phyloP scores from a whole-genome alignment of 2,888 invertebrate species.

The Heliconius erato region DNA sequence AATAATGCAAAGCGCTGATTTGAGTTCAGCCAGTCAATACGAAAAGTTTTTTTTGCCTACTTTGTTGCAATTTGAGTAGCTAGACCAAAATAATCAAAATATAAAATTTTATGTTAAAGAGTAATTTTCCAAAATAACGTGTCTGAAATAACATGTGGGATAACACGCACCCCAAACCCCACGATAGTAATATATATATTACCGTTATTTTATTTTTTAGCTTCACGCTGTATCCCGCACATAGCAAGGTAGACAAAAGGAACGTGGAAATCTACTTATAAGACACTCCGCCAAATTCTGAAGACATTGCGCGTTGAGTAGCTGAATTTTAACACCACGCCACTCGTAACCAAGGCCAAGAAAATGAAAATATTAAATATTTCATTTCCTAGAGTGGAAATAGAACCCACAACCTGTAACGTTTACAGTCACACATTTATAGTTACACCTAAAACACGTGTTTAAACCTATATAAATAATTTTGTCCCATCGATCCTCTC shows the following conservation, averaged over 20 bases:
- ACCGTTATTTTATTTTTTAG: neutral
- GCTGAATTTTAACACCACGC: conserved; percentile 7
- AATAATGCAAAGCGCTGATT: neutral
- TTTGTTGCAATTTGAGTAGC: too few species aligned
- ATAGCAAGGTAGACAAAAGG: too few species aligned
- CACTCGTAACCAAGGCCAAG: neutral
- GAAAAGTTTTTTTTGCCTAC: too few species aligned
- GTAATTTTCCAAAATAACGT: too few species aligned
- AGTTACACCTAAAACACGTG: neutral
- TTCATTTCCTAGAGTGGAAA: neutral
- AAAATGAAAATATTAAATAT: neutral
- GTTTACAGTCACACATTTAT: neutral
- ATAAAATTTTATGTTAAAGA: too few species aligned
- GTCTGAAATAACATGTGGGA: too few species aligned
- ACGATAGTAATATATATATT: too few species aligned
- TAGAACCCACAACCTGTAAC: neutral
- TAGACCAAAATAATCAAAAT: too few species aligned
- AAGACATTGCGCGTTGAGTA: conserved; percentile 30
- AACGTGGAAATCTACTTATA: too few species aligned
- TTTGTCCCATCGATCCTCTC: conserved; percentile 9
- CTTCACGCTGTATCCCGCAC: neutral
- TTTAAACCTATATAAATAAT: neutral
- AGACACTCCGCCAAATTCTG: neutral
- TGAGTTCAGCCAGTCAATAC: neutral
- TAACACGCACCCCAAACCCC: too few species aligned